Conservation (phyloP, 2,888 invertebrate species). For the Craniophora ligustri region DNA sequence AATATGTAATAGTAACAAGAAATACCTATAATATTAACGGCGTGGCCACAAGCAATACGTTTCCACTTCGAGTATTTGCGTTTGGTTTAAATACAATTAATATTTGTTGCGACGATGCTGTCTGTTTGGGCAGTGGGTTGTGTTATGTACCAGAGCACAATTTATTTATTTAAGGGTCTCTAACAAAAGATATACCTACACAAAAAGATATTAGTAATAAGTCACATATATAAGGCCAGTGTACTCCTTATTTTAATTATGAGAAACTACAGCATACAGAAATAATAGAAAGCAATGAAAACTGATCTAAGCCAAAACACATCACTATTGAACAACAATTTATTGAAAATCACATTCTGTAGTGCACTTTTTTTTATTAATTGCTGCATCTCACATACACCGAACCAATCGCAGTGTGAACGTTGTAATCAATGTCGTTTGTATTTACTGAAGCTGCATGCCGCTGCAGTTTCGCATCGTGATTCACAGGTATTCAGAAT, state of each 20-base stretch:
- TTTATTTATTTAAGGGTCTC: not conserved
- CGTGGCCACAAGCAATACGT: slow-evolving; percentile 33
- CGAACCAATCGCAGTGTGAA: slow-evolving; percentile 52
- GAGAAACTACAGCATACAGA: too few relatives aligned
- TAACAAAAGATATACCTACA: too few relatives aligned
- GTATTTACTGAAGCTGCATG: slow-evolving; percentile 51
- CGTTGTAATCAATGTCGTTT: slow-evolving; percentile 73
- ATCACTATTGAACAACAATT: too few relatives aligned
- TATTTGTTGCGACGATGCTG: slow-evolving; percentile 63
- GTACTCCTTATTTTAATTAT: too few relatives aligned
- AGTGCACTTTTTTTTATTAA: not conserved
- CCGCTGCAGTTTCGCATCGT: slow-evolving; percentile 23
- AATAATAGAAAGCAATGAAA: too few relatives aligned
- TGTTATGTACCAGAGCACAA: slow-evolving; percentile 26
- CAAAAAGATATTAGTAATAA: too few relatives aligned
- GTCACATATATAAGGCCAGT: too few relatives aligned
- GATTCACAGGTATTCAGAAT: slow-evolving; percentile 40
- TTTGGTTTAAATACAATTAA: slow-evolving; percentile 69
- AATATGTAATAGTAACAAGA: slow-evolving; percentile 8
- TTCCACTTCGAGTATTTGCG: slow-evolving; percentile 48
- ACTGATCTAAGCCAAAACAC: too few relatives aligned
- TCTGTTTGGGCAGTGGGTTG: slow-evolving; percentile 51
- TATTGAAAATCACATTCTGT: too few relatives aligned
- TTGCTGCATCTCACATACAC: slow-evolving; percentile 33
- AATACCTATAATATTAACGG: slow-evolving; percentile 21